Evolutionary conservation across 2,888 invertebrate species (phyloP), one percentile per base, ranked within the genome.

Genomic region (Troides oblongomaculatus): DNA sequence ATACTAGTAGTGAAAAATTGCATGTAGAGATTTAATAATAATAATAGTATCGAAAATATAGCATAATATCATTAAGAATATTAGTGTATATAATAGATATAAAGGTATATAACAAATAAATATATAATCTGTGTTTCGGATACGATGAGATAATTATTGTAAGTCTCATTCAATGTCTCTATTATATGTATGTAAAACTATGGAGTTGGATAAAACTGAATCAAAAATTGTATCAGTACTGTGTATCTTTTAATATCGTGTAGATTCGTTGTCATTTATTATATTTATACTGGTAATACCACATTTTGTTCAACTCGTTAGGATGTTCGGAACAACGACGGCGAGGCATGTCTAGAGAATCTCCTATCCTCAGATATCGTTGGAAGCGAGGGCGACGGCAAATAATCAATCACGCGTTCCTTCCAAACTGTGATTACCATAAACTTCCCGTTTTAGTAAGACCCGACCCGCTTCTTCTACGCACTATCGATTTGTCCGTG

Each of bases 361-460:
- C 71, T 64, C 58, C 62, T 58, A 64, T 59, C 62, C 43, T 78
- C 76, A 57, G 68, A 66, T 72, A 63, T 75, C 76, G 78, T 79
- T 58, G 79, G 80, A 79, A 76, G 75, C 74, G 78, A 80, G 74
- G 76, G 75, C 76, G 81, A 82, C 83, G 77, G 78, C 81, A 82
- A 84, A 87, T 88, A 91, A 92, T 92, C 92, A 92, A 92, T 92
- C 92, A 92, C 89, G 81, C 76, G 81, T 82, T 85, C 85, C 85
- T 87, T 84, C 83, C 79, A 83, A 83, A 77, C 80, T 83, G 86
- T 89, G 90, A 92, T 92, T 92, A 92, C 89, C 92, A 92, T 92
- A 92, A 92, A 91, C 88, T 90, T 87, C 84, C 87, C 90, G 88
- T 89, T 92, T 89, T 86, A 88, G 83, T 85, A 84, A 84, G 82